Evolutionary conservation across 1,140 invertebrate species (phyloP).

Genomic region (Saccostrea glomerata): DNA sequence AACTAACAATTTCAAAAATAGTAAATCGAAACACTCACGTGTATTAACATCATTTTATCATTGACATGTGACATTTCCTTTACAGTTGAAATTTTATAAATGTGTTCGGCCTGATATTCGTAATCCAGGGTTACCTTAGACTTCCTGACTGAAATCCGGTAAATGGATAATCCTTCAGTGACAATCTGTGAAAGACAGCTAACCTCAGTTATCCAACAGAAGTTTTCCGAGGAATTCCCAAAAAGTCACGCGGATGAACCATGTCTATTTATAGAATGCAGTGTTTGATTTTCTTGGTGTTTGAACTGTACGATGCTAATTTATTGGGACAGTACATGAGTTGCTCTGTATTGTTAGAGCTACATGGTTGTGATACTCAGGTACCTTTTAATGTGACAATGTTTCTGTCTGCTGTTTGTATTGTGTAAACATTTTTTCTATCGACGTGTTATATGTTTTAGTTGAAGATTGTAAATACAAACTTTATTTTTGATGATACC

Average conservation of each 20-base stretch:
- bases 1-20: too few relatives aligned
- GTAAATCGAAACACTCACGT: too few relatives aligned
- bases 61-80: neutral
- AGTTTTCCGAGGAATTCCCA: constrained; percentile 20
- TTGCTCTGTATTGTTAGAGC: neutral
- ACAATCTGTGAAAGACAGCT: neutral
- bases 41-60: neutral
- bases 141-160: constrained; percentile 2
- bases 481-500: constrained; percentile 3
- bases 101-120: neutral
- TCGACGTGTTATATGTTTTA: neutral
- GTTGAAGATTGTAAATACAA: constrained; percentile 13
- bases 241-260: neutral
- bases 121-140: neutral
- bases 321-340: neutral
- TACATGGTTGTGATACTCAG: constrained; percentile 12
- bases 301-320: neutral
- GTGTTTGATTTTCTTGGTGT: constrained; percentile 1
- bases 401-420: neutral
- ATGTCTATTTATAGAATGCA: constrained; percentile 9
- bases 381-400: neutral
- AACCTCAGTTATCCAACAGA: neutral
- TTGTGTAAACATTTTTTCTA: neutral
- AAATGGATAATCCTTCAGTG: neutral
- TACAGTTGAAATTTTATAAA: constrained; percentile 3